Evolutionary conservation across 2,113 vertebrate species (phyloP).

Genomic region (Boulengeromyrus knoepffleri): DNA sequence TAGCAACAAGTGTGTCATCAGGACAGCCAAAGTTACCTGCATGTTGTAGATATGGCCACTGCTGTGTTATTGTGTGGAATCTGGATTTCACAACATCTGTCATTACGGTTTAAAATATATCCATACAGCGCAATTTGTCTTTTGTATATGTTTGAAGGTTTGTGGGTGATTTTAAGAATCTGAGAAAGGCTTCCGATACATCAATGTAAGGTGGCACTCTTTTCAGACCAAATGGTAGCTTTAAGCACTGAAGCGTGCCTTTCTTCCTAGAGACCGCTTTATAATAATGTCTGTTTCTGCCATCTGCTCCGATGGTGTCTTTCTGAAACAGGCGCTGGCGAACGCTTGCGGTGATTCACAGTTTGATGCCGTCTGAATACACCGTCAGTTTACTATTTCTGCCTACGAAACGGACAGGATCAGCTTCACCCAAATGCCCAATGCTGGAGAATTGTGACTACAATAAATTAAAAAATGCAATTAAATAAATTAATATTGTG

Average conservation of each 20-base stretch:
- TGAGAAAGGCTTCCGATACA: slow-evolving; percentile 26
- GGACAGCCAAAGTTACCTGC: neutral
- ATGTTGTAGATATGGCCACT: neutral
- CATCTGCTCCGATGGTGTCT: slow-evolving; percentile 56
- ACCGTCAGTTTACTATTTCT: slow-evolving; percentile 40
- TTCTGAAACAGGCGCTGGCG: slow-evolving; percentile 43
- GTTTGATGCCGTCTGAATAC: slow-evolving; percentile 29
- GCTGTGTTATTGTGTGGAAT: neutral
- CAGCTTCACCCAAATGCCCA: neutral
- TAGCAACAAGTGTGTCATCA: neutral
- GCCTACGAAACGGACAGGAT: neutral
- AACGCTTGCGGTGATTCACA: slow-evolving; percentile 61
- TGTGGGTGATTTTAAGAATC: slow-evolving; percentile 1
- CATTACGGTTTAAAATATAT: neutral
- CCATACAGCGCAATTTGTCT: neutral
- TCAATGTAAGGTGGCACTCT: slow-evolving; percentile 23
- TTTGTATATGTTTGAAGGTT: neutral
- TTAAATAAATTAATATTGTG: neutral
- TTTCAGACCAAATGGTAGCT: slow-evolving; percentile 41
- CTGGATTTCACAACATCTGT: neutral
- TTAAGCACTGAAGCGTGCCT: slow-evolving; percentile 38
- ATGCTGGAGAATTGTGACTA: neutral
- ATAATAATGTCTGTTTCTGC: slow-evolving; percentile 54
- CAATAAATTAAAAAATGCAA: neutral
- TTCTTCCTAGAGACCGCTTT: slow-evolving; percentile 43